Evolutionary conservation across 37 sponge, comb jelly and placozoan species (phyloP).

Genomic region (Oscarella lobularis): DNA sequence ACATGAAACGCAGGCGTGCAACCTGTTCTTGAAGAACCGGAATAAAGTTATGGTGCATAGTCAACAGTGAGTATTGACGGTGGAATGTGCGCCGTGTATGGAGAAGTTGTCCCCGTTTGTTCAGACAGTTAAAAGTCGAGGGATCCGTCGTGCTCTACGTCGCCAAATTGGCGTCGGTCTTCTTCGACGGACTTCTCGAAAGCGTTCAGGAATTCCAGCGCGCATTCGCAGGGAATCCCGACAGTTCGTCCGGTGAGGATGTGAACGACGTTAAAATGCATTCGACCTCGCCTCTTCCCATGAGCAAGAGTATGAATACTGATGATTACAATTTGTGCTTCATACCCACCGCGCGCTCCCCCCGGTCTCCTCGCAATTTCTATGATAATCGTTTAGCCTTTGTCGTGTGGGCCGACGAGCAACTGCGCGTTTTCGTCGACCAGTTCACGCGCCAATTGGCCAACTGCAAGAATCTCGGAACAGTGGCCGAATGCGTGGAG

Average conservation of each 20-base stretch:
- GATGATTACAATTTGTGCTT: too few species aligned
- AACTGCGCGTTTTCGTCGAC: constrained; percentile 42
- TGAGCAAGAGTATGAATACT: too few species aligned
- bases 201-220: constrained; percentile 67
- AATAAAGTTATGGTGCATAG: constrained; percentile 43
- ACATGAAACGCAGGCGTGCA: constrained; percentile 50
- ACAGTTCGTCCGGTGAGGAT: constrained; percentile 8
- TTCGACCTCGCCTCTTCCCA: too few species aligned
- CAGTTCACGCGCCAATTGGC: constrained; percentile 21
- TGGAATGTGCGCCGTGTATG: not conserved
- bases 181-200: constrained; percentile 52
- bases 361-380: too few species aligned
- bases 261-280: too few species aligned
- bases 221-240: constrained; percentile 33
- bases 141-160: constrained; percentile 75
- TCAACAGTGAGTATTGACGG: not conserved
- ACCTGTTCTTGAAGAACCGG: constrained; percentile 71
- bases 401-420: constrained; percentile 72
- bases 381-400: constrained; percentile 84
- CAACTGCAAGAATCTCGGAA: constrained; percentile 4
- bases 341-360: too few species aligned
- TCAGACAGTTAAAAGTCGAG: constrained; percentile 65
- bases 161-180: constrained; percentile 48
- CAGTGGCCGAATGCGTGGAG: constrained; percentile 56
- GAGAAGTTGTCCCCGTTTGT: not conserved